phyloP scores from a whole-genome alignment of 2,888 invertebrate genomes.

The Platycnemis pennipes region DNA sequence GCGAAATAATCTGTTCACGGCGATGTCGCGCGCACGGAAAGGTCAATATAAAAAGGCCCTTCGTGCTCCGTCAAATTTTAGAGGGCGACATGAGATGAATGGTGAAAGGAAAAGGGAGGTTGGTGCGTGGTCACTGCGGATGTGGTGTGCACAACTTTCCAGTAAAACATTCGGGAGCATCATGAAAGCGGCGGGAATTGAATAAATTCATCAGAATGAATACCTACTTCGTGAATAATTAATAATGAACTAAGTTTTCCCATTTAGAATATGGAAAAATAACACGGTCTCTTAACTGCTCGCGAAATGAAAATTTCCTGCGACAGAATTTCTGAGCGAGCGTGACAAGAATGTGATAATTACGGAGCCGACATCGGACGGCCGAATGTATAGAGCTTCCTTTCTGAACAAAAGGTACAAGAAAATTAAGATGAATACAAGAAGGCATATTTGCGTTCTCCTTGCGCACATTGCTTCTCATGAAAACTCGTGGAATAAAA shows the following conservation, averaged over 20 bases:
- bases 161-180: background rate
- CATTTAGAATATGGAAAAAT: background rate
- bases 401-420: background rate
- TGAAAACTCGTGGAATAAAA: too few relatives aligned
- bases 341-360: background rate
- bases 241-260: background rate
- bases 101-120: background rate
- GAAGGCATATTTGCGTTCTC: background rate
- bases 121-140: background rate
- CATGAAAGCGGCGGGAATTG: background rate
- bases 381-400: background rate
- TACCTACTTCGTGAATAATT: constrained; percentile 7
- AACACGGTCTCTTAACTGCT: background rate
- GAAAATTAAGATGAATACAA: background rate
- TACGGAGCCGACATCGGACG: background rate
- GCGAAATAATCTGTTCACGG: background rate
- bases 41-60: background rate
- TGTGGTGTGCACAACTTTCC: background rate
- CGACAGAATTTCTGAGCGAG: background rate
- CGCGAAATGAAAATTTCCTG: background rate
- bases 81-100: too few relatives aligned
- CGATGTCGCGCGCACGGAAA: background rate
- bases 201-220: background rate
- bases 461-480: too few relatives aligned
- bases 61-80: background rate